These are phyloP conservation scores for Drosophila borborema DNA, from an alignment of 2,888 invertebrate species.

Conservation along the genomic window DNA sequence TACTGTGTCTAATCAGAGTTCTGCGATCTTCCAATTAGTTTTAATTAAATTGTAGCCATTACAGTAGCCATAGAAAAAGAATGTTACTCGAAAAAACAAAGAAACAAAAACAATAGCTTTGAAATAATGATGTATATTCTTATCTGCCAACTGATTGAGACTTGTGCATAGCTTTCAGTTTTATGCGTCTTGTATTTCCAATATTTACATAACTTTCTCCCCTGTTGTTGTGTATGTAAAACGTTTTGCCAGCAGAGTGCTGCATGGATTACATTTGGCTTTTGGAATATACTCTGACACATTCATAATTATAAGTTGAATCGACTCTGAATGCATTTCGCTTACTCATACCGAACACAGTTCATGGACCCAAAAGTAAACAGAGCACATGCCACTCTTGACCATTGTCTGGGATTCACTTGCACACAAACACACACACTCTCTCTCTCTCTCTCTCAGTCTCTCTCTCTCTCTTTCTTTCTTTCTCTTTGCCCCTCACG, in stretches of 20 bases:
- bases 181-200: constrained; percentile 52
- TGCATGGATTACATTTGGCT: constrained; percentile 76
- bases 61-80: neutral
- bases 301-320: constrained; percentile 32
- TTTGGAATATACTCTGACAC: constrained; percentile 67
- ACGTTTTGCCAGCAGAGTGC: constrained; percentile 69
- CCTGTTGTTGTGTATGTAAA: constrained; percentile 71
- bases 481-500: constrained; percentile 5
- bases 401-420: constrained; percentile 35
- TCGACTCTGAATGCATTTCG: constrained; percentile 34
- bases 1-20: neutral
- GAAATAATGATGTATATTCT: neutral
- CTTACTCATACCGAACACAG: constrained; percentile 33
- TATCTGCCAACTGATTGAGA: constrained; percentile 36
- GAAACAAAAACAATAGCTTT: neutral
- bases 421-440: constrained; percentile 5
- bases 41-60: neutral
- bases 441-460: constrained; percentile 3
- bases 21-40: neutral
- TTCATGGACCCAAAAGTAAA: constrained; percentile 35
- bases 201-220: constrained; percentile 36
- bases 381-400: constrained; percentile 35
- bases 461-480: neutral
- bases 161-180: constrained; percentile 55
- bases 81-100: neutral